Base-by-base conservation (phyloP, 2,888 invertebrate genomes). In the Lithophane leautieri region DNA sequence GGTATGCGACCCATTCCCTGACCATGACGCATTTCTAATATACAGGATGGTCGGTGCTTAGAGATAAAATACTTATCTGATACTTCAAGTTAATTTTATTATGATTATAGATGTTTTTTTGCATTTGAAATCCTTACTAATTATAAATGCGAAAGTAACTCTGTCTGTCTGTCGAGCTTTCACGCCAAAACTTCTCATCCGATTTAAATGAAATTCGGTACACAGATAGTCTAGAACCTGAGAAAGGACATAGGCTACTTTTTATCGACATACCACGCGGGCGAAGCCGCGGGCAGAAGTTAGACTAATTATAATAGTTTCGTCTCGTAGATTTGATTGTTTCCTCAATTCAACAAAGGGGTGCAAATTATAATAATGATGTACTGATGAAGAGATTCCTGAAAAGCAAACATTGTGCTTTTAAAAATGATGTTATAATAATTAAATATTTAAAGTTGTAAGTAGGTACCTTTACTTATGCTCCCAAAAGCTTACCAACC, bases 21-120 rank as follows among this genome's bases (percentile, higher is more conserved):
- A 75, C 74, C 82, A 74, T 85, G 78, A 82, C 81, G 81, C 83
- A 85, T 86, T 80, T 82, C 73, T 81, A 78, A 78, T 81, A 63
- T 69, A 52, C n/a, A n/a, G 62, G 19, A 47, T n/a, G 69, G 19
- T 58, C 44, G 63, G 58, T 44, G 22, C n/a, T 54, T 60, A 12
- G 16, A 58, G 42, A 42, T 65, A 40, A 40, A 56, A 56, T 74
- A 14, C 19, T 14, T 47, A 40, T 54, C 42, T 58, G 58, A 16
- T 60, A 40, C 4, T 19, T 44, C 22, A 52, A 54, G 40, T 54
- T 52, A 65, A 77, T 79, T 16, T 42, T 42, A 44, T 52, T 42
- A 58, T 60, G 19, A 19, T 50, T 40, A 7, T 62, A 54, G 42
- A 50, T 79, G 28, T 28, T 61, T 7, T 71, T 1, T 44, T 47